Base-by-base conservation (phyloP, 2,888 invertebrate species). In the Amaurobius ferox region DNA sequence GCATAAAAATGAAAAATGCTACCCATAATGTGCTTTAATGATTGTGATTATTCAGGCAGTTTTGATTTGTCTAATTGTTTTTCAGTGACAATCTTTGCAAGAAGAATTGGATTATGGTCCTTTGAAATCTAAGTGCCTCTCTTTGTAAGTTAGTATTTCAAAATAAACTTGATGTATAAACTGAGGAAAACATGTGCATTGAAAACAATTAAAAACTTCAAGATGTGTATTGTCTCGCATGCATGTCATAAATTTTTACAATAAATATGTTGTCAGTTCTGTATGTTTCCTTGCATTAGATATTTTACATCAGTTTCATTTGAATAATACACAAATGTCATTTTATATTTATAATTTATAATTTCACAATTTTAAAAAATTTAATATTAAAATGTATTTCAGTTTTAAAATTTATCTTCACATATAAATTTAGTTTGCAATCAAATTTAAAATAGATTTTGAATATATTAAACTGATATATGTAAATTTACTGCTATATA, bases 31-130 rank as follows among this genome's bases (percentile, higher is more conserved):
- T 35, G 35, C 35, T 35, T 35, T 35, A 5, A 35, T 7, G 35
- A 9, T 35, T 35, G 35, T 35, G 35, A 35, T 35, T 35, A 35
- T 44, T 44, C 44, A 11, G 9, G 16, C 16, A 44, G 44, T 44
- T 44, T 44, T 44, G 16, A 44, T 44, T 44, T 44, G 44, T 44
- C 44, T 44, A 44, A 44, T 44, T 44, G 44, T 44, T 44, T 44
- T 44, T 44, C 44, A 44, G 44, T 44, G 44, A 44, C 44, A 44
- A 44, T 44, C 44, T 44, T 7, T 44, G 9, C 44, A 44, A 44
- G 44, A 44, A 44, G 44, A 44, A 44, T 44, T 16, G 16, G 44
- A 44, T 44, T 44, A 16, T 16, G 44, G 9, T 16, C 44, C 16
- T 44, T 44, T 44, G 44, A 16, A 44, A 44, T 44, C 44, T 16